phyloP scores from a whole-genome alignment of 2,797 vertebrate genomes.

The Manis pentadactyla region DNA sequence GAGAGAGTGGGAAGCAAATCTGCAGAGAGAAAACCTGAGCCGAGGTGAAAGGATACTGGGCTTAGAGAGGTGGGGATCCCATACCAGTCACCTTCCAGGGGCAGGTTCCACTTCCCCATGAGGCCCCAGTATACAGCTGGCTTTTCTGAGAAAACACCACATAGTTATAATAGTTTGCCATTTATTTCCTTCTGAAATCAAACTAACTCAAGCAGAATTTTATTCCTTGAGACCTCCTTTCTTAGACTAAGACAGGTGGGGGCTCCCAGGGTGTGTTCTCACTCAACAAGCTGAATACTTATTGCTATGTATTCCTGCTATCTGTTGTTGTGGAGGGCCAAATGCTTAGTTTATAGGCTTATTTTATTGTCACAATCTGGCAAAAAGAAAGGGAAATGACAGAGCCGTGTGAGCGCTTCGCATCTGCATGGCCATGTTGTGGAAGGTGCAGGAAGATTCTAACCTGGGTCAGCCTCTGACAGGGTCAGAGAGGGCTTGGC shows the following conservation, averaged over 20 bases:
- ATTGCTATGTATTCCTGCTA: neutral
- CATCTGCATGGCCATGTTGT: fast-evolving
- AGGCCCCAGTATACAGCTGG: neutral
- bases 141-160: neutral
- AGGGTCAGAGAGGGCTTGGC: neutral
- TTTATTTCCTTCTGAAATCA: neutral
- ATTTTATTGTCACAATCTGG: neutral
- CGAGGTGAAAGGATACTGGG: neutral
- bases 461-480: neutral
- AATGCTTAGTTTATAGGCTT: neutral
- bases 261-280: neutral
- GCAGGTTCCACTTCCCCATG: neutral
- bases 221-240: neutral
- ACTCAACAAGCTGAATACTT: neutral
- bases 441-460: neutral
- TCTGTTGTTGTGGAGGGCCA: neutral
- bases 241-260: neutral
- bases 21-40: neutral
- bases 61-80: neutral
- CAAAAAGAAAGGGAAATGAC: neutral
- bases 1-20: neutral
- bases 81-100: neutral
- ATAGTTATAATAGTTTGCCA: neutral
- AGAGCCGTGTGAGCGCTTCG: neutral
- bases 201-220: neutral